phyloP scores from a whole-genome alignment of 2,113 vertebrate species.

The Conger conger region DNA sequence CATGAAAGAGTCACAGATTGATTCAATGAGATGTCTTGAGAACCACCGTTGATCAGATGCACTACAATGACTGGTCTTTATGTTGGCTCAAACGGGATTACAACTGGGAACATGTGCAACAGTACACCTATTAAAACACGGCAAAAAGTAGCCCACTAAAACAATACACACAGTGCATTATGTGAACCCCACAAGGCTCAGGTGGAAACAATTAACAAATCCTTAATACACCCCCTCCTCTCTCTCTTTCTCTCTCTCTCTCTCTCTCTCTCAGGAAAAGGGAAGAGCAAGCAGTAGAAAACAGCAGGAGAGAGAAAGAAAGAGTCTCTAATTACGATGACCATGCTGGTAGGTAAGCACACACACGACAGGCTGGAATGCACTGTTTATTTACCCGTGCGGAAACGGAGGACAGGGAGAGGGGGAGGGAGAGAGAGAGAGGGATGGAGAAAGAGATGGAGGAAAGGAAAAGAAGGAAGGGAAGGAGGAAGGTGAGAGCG shows the following conservation, averaged over 20 bases:
- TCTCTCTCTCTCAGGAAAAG: background rate
- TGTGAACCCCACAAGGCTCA: constrained; percentile 19
- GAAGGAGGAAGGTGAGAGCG: background rate
- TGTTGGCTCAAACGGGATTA: background rate
- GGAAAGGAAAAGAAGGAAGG: constrained; percentile 3
- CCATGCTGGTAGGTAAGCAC: constrained; percentile 17
- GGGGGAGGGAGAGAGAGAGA: constrained; percentile 11
- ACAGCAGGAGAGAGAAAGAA: constrained; percentile 8
- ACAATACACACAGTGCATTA: background rate
- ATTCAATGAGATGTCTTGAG: no score
- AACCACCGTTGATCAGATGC: no score
- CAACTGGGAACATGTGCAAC: background rate
- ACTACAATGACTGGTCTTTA: background rate
- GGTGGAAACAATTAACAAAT: constrained; percentile 42
- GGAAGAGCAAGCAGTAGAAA: background rate
- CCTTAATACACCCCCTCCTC: constrained; percentile 19
- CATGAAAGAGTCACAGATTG: no score
- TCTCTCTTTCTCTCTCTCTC: background rate
- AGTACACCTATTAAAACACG: background rate
- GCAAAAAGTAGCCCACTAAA: background rate
- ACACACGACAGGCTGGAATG: constrained; percentile 35
- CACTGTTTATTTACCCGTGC: constrained; percentile 33
- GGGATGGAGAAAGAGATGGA: background rate
- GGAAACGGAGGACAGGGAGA: constrained; percentile 13
- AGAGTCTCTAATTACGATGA: constrained; percentile 34